Conservation (phyloP, 2,797 vertebrate species). For the Gorsachius magnificus region DNA sequence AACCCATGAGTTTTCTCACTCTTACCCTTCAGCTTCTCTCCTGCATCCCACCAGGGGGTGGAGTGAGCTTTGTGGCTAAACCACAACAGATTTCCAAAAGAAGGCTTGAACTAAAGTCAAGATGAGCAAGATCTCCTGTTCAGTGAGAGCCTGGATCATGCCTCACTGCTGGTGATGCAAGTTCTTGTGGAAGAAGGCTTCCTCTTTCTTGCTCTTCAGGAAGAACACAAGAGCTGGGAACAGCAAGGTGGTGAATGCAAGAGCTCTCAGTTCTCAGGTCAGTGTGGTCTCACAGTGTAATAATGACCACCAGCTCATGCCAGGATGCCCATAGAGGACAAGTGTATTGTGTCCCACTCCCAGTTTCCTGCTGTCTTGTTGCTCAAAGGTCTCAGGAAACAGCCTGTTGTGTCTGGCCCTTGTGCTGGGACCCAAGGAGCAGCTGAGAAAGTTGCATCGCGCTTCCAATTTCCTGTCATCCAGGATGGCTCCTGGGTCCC, state of each 20-base stretch:
- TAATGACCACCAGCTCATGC: not conserved
- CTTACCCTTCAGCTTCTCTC: too few relatives aligned
- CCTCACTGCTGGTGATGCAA: not conserved
- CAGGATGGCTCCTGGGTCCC: not conserved
- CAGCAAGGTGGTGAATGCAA: not conserved
- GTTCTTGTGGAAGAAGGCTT: not conserved
- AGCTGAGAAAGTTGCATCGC: not conserved
- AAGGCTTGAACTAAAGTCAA: not conserved
- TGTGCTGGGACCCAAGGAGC: not conserved
- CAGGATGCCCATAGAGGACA: not conserved
- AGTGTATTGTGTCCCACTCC: not conserved
- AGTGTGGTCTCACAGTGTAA: not conserved
- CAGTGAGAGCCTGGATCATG: not conserved
- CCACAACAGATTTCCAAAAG: too few relatives aligned
- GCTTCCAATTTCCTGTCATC: not conserved
- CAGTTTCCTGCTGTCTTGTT: not conserved
- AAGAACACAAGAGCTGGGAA: not conserved
- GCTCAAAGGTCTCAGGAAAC: not conserved
- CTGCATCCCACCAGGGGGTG: too few relatives aligned
- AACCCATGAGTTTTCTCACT: too few relatives aligned
- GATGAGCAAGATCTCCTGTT: not conserved
- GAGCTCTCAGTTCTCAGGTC: not conserved
- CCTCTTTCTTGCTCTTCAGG: not conserved
- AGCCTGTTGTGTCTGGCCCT: not conserved
- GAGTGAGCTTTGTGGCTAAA: too few relatives aligned